Conservation (phyloP, 2,113 vertebrate genomes). For the Ginglymostoma cirratum region DNA sequence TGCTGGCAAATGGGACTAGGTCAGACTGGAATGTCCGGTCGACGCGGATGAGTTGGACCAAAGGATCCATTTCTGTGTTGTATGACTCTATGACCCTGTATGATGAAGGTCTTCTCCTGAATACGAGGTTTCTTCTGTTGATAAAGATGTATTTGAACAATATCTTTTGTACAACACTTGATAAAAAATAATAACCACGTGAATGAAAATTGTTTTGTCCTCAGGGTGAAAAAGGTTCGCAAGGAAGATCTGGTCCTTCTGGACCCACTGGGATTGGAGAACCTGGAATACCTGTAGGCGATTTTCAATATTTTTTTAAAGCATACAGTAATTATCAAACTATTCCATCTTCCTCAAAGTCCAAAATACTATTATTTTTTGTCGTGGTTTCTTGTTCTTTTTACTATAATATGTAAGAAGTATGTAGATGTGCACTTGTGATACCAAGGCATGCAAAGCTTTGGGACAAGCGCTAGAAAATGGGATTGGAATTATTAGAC, state of each 20-base stretch:
- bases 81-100: background rate
- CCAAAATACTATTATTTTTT: background rate
- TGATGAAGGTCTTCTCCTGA: background rate
- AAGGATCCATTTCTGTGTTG: no score
- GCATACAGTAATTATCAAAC: constrained; percentile 16
- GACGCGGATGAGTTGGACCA: no score
- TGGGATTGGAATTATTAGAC: no score
- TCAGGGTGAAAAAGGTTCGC: constrained; percentile 72
- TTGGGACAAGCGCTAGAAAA: no score
- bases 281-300: constrained; percentile 69
- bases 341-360: constrained; percentile 2
- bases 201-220: constrained; percentile 38
- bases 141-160: background rate
- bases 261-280: constrained; percentile 67
- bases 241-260: constrained; percentile 62
- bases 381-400: background rate
- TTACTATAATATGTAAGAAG: background rate
- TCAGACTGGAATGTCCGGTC: no score
- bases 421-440: no score
- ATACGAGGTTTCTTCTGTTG: background rate
- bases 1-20: no score
- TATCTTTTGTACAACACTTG: background rate
- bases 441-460: no score
- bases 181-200: background rate
- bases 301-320: background rate